These are phyloP conservation scores for Fregetta grallaria DNA, from an alignment of 2,113 vertebrate species.

Conservation along the genomic window DNA sequence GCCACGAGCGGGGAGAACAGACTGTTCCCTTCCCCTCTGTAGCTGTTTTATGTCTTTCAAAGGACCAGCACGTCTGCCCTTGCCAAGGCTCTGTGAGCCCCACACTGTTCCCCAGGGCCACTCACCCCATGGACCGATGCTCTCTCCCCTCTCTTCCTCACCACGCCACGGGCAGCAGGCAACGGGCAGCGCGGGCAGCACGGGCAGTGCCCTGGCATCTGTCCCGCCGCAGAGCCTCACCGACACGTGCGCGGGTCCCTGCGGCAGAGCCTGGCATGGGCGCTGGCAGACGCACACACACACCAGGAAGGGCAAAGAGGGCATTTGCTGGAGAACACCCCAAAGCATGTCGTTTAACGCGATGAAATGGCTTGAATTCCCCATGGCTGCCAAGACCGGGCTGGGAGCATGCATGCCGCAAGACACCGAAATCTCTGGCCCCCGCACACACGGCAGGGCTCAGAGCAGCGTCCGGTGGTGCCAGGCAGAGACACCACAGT, in stretches of 20 bases:
- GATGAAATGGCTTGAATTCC: neutral
- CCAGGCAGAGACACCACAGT: neutral
- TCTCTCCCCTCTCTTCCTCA: neutral
- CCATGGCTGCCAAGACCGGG: fast-evolving
- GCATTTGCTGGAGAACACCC: neutral
- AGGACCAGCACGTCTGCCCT: neutral
- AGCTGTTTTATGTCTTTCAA: constrained; percentile 29
- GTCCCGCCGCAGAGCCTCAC: fast-evolving
- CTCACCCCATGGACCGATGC: fast-evolving
- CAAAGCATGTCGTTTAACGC: fast-evolving
- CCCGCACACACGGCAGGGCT: fast-evolving
- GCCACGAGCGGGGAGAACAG: constrained; percentile 5
- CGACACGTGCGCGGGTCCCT: fast-evolving
- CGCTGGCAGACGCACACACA: neutral
- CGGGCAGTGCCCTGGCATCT: neutral
- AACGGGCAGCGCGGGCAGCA: fast-evolving
- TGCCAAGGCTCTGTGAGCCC: neutral
- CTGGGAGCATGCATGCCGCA: fast-evolving
- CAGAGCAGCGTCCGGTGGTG: fast-evolving
- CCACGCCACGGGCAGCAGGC: fast-evolving
- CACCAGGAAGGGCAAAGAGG: neutral
- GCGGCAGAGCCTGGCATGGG: fast-evolving
- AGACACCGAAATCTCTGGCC: fast-evolving
- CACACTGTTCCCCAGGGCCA: fast-evolving
- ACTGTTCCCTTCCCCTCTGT: constrained; percentile 38